A percentile compares a stretch with the other conserved stretches of the same genome.
phyloP scores from a whole-genome alignment of 2,888 invertebrate species.

The Drosophila aldrichi region DNA sequence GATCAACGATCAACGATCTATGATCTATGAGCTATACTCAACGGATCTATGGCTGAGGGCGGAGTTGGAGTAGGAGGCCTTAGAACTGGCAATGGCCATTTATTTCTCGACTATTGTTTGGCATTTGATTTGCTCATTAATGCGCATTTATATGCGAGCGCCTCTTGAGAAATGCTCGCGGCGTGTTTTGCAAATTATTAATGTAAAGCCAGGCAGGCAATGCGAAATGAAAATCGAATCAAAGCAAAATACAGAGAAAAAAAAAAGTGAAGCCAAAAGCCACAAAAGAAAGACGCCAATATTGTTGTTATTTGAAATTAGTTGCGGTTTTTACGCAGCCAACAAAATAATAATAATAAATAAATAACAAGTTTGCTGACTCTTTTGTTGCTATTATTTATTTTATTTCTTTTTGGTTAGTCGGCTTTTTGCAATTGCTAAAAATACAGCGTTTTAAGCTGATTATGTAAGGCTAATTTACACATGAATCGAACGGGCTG shows the following conservation, averaged over 20 bases:
- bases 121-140: slow-evolving; percentile 65
- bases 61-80: slow-evolving; percentile 27
- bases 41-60: slow-evolving; percentile 5
- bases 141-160: slow-evolving; percentile 55
- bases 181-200: slow-evolving; percentile 57
- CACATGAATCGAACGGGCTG: slow-evolving; percentile 70
- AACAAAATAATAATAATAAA: slow-evolving; percentile 35
- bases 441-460: slow-evolving; percentile 70
- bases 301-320: slow-evolving; percentile 67
- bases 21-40: slow-evolving; percentile 16
- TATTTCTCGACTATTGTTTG: slow-evolving; percentile 29
- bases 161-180: slow-evolving; percentile 61
- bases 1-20: slow-evolving; percentile 29
- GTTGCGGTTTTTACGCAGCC: slow-evolving; percentile 62
- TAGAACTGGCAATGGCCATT: slow-evolving; percentile 46
- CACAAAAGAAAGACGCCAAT: slow-evolving; percentile 39
- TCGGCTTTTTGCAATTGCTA: slow-evolving; percentile 74
- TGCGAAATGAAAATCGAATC: slow-evolving; percentile 19
- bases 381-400: slow-evolving; percentile 20
- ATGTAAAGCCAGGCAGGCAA: slow-evolving; percentile 31
- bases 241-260: not conserved
- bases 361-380: slow-evolving; percentile 42
- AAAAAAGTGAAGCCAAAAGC: slow-evolving; percentile 14
- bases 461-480: slow-evolving; percentile 79
- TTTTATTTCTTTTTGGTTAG: slow-evolving; percentile 25